Conservation (phyloP, 2,797 vertebrate genomes). For the Carduelis carduelis region DNA sequence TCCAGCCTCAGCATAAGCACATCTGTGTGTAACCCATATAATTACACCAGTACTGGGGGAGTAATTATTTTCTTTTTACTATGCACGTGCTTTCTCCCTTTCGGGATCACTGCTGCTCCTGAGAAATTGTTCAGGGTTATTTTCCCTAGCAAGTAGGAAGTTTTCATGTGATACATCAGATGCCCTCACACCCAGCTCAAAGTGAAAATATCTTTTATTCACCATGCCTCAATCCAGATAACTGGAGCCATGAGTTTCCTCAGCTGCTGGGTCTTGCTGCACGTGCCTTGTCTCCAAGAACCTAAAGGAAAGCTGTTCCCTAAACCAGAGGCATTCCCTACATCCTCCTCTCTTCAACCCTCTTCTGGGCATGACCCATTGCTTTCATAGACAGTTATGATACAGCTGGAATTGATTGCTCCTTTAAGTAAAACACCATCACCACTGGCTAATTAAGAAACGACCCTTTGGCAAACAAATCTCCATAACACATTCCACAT, state of each 20-base stretch:
- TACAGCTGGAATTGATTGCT: too few relatives aligned
- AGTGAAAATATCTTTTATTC: background rate
- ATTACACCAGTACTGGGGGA: background rate
- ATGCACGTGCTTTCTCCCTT: accelerated
- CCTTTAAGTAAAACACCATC: too few relatives aligned
- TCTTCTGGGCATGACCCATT: background rate
- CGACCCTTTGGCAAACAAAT: too few relatives aligned
- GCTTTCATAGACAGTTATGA: too few relatives aligned
- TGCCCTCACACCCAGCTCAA: background rate
- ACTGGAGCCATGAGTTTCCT: background rate
- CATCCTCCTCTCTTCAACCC: background rate
- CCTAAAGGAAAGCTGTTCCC: background rate
- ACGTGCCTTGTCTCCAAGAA: background rate
- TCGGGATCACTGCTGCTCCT: background rate
- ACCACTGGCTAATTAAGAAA: too few relatives aligned
- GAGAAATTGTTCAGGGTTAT: background rate
- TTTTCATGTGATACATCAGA: background rate
- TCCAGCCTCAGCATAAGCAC: background rate
- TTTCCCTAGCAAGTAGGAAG: background rate
- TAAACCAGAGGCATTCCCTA: background rate
- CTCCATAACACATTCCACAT: too few relatives aligned
- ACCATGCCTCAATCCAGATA: background rate
- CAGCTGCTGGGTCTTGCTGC: background rate
- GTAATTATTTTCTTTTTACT: background rate
- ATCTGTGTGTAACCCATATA: background rate